These are phyloP conservation scores for Rhea pennata DNA, from an alignment of 2,113 vertebrate species.

Conservation along the genomic window DNA sequence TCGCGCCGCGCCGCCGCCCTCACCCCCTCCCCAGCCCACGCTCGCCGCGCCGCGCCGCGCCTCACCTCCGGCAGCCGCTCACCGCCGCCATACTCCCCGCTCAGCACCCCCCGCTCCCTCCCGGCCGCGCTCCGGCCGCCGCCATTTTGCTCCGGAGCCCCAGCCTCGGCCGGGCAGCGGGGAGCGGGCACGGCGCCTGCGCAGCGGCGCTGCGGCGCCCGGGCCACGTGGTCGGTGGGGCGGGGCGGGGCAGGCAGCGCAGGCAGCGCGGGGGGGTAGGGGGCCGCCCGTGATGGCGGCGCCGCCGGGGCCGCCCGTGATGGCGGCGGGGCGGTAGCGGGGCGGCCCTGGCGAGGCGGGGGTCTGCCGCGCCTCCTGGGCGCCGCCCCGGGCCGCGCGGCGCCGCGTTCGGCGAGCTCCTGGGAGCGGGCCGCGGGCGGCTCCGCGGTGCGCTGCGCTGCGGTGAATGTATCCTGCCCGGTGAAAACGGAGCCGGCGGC, in stretches of 20 bases:
- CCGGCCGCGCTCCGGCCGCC: neutral
- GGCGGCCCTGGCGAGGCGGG: too few relatives aligned
- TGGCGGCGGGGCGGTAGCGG: neutral
- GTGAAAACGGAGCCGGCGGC: too few relatives aligned
- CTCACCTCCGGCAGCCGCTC: neutral
- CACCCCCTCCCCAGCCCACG: neutral
- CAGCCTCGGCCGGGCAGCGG: neutral
- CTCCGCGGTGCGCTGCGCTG: too few relatives aligned
- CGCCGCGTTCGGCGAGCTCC: too few relatives aligned
- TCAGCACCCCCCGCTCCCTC: neutral
- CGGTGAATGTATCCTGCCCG: too few relatives aligned
- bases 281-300: too few relatives aligned
- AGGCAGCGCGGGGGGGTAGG: too few relatives aligned
- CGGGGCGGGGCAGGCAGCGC: too few relatives aligned
- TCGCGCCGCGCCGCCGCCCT: neutral
- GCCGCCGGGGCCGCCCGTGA: neutral
- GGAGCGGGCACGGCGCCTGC: neutral
- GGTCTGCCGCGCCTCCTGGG: too few relatives aligned
- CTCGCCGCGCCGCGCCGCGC: neutral
- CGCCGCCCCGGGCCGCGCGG: too few relatives aligned
- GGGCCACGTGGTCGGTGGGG: neutral
- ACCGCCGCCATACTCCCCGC: neutral
- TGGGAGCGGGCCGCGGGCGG: too few relatives aligned
- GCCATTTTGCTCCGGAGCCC: constrained; percentile 52
- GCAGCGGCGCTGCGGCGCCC: neutral